Conservation (phyloP, 2,113 vertebrate species). For the Gnathonemus echidnorhynchus region DNA sequence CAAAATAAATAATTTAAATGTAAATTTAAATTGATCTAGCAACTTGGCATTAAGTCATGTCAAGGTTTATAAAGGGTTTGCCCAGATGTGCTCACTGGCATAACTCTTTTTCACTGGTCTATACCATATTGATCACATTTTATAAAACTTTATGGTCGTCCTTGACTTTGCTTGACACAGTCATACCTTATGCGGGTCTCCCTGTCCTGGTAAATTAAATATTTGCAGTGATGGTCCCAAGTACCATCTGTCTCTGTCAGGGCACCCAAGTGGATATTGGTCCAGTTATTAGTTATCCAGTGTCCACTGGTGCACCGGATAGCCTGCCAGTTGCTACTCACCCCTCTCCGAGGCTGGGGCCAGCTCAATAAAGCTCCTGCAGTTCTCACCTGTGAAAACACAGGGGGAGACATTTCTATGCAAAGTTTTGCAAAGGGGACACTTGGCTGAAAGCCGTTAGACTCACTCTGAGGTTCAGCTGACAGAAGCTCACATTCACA, state of each 20-base stretch:
- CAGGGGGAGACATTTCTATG: constrained; percentile 14
- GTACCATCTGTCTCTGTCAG: background rate
- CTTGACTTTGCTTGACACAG: background rate
- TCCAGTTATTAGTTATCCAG: background rate
- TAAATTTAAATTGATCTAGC: background rate
- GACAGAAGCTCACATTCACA: background rate
- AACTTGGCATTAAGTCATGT: background rate
- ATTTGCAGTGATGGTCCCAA: background rate
- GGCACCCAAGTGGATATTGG: background rate
- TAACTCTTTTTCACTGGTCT: background rate
- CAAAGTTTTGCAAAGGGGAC: background rate
- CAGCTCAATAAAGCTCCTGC: constrained; percentile 90
- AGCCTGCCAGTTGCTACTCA: constrained; percentile 50
- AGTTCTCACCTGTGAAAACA: constrained; percentile 76
- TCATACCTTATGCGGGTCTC: background rate
- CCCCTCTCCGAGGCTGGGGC: constrained; percentile 89
- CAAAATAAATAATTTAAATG: background rate
- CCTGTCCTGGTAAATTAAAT: background rate
- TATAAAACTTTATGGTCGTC: background rate
- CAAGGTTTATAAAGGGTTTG: background rate
- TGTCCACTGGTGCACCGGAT: background rate
- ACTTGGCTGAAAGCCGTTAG: background rate
- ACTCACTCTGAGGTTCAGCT: background rate
- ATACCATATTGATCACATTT: background rate
- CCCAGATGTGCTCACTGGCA: background rate